A percentile compares a stretch with the other conserved stretches of the same genome.
These are phyloP conservation scores for Leptodirus hochenwartii DNA, from an alignment of 2,888 invertebrate genomes.

Conservation along the genomic window DNA sequence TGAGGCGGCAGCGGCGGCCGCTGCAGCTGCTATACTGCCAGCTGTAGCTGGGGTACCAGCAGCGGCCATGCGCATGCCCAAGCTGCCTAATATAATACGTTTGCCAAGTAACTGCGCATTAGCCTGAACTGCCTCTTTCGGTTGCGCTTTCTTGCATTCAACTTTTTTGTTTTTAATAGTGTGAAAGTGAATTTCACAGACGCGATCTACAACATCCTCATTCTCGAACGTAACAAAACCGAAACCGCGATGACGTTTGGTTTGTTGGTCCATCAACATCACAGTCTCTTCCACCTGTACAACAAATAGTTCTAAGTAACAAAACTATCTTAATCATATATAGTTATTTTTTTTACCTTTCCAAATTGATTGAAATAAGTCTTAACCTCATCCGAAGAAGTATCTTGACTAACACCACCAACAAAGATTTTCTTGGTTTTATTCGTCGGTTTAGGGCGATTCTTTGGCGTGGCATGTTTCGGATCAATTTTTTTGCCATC, in stretches of 20 bases:
- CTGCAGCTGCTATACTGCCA: slow-evolving; percentile 12
- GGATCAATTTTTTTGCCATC: slow-evolving; percentile 91
- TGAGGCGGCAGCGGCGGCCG: slow-evolving; percentile 33
- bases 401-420: slow-evolving; percentile 82
- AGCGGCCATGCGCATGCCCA: slow-evolving; percentile 47
- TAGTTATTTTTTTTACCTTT: too few relatives aligned
- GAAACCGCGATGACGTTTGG: slow-evolving; percentile 78
- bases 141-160: slow-evolving; percentile 84
- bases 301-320: too few relatives aligned
- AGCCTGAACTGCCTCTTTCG: slow-evolving; percentile 64
- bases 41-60: slow-evolving; percentile 28
- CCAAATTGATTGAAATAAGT: slow-evolving; percentile 83
- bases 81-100: slow-evolving; percentile 46
- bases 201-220: slow-evolving; percentile 79
- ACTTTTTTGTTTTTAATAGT: slow-evolving; percentile 83
- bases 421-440: slow-evolving; percentile 87
- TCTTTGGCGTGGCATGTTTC: slow-evolving; percentile 84
- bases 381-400: slow-evolving; percentile 78
- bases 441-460: slow-evolving; percentile 66
- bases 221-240: slow-evolving; percentile 85
- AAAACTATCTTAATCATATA: too few relatives aligned
- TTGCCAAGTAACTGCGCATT: slow-evolving; percentile 49
- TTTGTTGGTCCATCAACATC: slow-evolving; percentile 89
- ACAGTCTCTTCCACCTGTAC: slow-evolving; percentile 86
- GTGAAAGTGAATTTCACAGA: slow-evolving; percentile 87